Base-by-base conservation (phyloP, 2,113 vertebrate genomes). In the Chascanopsetta lugubris region DNA sequence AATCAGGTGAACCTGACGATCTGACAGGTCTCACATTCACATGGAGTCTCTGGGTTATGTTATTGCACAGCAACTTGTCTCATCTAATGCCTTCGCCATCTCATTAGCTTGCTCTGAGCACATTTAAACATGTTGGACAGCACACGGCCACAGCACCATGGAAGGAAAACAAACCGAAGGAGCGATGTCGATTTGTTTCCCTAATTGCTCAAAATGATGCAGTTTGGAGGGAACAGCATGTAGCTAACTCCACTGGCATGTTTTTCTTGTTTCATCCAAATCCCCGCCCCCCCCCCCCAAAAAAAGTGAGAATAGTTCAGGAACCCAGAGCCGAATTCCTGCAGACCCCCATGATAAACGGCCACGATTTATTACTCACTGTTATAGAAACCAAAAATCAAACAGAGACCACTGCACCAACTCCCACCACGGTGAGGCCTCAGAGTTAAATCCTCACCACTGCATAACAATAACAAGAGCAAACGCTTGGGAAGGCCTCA, bases 351-450 rank as follows among this genome's bases (percentile, higher is more conserved):
- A 66, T 74, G 80, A 83, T 77, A 81, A 81, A 61, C 51, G 67
- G 59, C 86, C 78, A 74, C 70, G 76, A 77, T 84, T 87, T 85
- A 88, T 82, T 77, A 84, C 83, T 72, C 49, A 50, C 71, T 30
- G 64, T 85, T 76, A 63, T 32, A 54, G 72, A 65, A 82, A 80
- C 69, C 43, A 4, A 65, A 58, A 85, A 65, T 77, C 61, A 65
- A 83, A 86, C 70, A 71, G 45, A 56, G 46, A 70, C 45, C 70
- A 69, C 12, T 13, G 24, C 26, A 51, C 61, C 5, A 66, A 71
- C 63, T 85, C 26, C 53, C 67, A 76, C 61, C 57, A 49, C 58
- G 34, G 63, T 32, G 42, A 67, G 32, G 49, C 40, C 72, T 40
- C 48, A 36, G 55, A 85, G 62, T 72, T 71, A 51, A 82, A 73